Percentiles rank a stretch among this genome's conserved stretches.
These are phyloP conservation scores for Petrocephalus sullivani DNA, from an alignment of 2,797 vertebrate species.

Conservation along the genomic window DNA sequence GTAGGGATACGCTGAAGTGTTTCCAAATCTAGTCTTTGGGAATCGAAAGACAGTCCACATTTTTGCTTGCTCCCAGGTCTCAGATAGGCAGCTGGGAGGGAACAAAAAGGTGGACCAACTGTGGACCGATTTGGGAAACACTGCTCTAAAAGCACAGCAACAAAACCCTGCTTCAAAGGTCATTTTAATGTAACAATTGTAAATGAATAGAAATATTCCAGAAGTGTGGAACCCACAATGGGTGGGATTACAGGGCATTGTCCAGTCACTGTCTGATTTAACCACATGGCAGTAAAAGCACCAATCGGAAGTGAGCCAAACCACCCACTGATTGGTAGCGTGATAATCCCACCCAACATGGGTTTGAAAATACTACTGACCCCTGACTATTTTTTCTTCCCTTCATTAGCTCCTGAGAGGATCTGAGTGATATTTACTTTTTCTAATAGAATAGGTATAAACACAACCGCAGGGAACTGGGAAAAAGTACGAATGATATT, in stretches of 20 bases:
- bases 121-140: no score
- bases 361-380: background rate
- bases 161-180: background rate
- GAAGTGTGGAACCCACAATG: background rate
- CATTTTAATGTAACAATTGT: background rate
- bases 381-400: background rate
- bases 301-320: background rate
- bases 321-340: background rate
- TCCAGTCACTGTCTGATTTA: background rate
- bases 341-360: background rate
- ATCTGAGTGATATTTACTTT: background rate
- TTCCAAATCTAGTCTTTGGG: no score
- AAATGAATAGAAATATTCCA: background rate
- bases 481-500: background rate
- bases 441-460: background rate
- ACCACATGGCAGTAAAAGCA: background rate
- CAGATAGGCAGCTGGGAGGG: no score
- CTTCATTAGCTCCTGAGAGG: background rate
- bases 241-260: background rate
- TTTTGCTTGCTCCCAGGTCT: no score
- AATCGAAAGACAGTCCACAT: no score
- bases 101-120: no score
- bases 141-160: background rate
- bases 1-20: background rate
- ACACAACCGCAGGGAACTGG: background rate